Evolutionary conservation across 2,113 vertebrate species (phyloP), one percentile per base, ranked within the genome.

Genomic region (Xerus inauris): DNA sequence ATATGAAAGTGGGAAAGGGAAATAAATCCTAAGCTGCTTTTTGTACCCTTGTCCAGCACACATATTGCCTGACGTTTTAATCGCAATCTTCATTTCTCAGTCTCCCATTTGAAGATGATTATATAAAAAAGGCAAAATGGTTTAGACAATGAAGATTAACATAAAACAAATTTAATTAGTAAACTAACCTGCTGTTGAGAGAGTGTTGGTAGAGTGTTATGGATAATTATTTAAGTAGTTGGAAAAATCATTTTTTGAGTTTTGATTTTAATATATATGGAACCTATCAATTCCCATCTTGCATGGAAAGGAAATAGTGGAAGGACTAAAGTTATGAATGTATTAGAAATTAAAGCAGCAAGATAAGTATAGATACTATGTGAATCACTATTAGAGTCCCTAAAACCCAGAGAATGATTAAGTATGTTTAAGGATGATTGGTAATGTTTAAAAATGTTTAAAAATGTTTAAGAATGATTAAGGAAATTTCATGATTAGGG

Each of bases 401-500:
- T 22, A 42, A 90, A 88, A 82, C 26, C 14, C 59, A 67, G 42
- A 88, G 22, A 69, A 69, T 95, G 32, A 88, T 47, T 88, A 59
- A 32, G 32, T 67, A 82, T 76, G 1, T 30, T 89, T 65, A 81
- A 40, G 14, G 5, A 59, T 75, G 3, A 91, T 87, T 94, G 81
- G 69, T 20, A 91, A 65, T 51, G 11, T 19, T 89, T 90, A 67
- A 91, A 90, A 11, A 16, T n/a, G n/a, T n/a, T n/a, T n/a, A n/a
- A n/a, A n/a, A n/a, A n/a, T 42, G 47, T 87, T 93, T 69, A 89
- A 42, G 26, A 73, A 89, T 85, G 38, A 79, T 57, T 79, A 91
- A 26, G 26, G 35, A 32, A 85, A 32, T 65, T 73, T 73, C 38
- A n/a, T 26, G 20, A 82, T 62, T 81, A 91, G 85, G 40, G 81